Conservation (phyloP, 2,113 vertebrate genomes). For the Crotalus viridis region DNA sequence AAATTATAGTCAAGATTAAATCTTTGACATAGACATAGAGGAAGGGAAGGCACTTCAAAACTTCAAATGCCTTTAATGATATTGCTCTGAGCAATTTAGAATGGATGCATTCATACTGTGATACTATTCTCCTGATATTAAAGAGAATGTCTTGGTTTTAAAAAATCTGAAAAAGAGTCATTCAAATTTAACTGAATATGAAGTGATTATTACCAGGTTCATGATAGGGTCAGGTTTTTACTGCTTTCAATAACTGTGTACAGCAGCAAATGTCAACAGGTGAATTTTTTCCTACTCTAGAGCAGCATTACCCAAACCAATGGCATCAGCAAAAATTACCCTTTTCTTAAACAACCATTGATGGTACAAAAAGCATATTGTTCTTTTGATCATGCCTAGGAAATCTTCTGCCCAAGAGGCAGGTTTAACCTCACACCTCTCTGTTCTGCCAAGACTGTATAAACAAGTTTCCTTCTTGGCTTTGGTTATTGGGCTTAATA, state of each 20-base stretch:
- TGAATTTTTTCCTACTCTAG: not conserved
- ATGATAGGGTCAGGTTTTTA: not conserved
- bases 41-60: not conserved
- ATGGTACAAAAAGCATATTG: not conserved
- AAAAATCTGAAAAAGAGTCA: not conserved
- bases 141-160: not conserved
- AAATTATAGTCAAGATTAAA: not conserved
- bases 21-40: not conserved
- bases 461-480: not conserved
- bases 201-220: not conserved
- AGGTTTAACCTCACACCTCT: not conserved
- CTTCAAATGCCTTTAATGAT: constrained; percentile 2
- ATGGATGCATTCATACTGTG: fast-evolving
- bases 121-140: not conserved
- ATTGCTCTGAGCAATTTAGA: constrained; percentile 13
- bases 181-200: not conserved
- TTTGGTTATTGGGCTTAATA: not conserved
- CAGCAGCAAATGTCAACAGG: not conserved
- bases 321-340: not conserved
- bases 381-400: not conserved
- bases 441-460: not conserved
- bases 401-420: not conserved
- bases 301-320: not conserved
- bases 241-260: not conserved
- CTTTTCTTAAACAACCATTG: not conserved